Evolutionary conservation across 1,140 invertebrate genomes (phyloP), one percentile per base, ranked within the genome.

Genomic region (Lordiphosa mommai): DNA sequence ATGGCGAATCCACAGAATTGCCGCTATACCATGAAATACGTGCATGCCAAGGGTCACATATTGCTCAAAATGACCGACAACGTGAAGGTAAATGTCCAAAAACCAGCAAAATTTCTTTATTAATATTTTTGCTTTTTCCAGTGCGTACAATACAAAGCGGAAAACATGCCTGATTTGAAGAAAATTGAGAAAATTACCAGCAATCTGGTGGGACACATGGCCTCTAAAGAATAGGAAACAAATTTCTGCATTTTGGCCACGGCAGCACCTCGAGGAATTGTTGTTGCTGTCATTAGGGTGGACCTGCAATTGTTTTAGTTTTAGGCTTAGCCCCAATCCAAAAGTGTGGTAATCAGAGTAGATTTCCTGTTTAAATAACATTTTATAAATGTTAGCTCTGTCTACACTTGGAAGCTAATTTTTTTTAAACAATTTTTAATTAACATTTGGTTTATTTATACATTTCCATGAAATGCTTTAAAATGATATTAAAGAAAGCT

Each of bases 181-280:
- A 98, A 97, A 92, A 93, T 98, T 88, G 97, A 99, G 89, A 98
- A 98, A 89, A 95, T 99, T 85, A 94, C 96, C 67, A 94, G 93
- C 71, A 97, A 97, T 89, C 90, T 98, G 61, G 96, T 98, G 92
- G 92, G 96, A 84, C 96, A 98, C 88, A 98, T 98, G 96, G 96
- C 96, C 53, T 97, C 96, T 6, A 97, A 96, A 90, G 95, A 98
- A 47, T 89, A 84, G 70, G 9, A 14, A n/a, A n/a, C n/a, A n/a
- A n/a, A n/a, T n/a, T n/a, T n/a, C n/a, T n/a, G n/a, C n/a, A n/a
- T n/a, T n/a, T n/a, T n/a, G n/a, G n/a, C n/a, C n/a, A n/a, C n/a
- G n/a, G n/a, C n/a, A n/a, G n/a, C n/a, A n/a, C 20, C 10, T 9
- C 23, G 12, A 12, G 44, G 9, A 47, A 5, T 17, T n/a, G n/a